phyloP scores from a whole-genome alignment of 1,140 invertebrate species.

The Luehdorfia chinensis region DNA sequence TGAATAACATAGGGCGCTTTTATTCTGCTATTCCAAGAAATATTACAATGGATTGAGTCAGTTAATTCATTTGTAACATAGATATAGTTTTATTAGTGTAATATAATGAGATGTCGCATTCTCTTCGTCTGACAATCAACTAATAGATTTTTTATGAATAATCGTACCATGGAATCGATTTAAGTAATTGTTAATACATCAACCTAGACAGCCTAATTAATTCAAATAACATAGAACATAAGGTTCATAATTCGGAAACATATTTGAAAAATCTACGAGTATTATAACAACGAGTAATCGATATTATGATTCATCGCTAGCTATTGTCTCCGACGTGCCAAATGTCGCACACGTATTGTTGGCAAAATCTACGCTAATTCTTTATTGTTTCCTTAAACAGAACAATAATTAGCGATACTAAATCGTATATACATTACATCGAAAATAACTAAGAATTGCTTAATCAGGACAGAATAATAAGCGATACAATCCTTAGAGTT shows the following conservation, averaged over 20 bases:
- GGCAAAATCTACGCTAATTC: conserved; percentile 6
- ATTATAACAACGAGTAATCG: not conserved
- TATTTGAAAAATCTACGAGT: conserved; percentile 2
- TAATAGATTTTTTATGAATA: conserved; percentile 51
- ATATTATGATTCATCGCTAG: conserved; percentile 11
- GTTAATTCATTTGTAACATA: conserved; percentile 52
- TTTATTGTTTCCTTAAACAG: conserved; percentile 8
- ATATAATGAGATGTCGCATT: conserved; percentile 57
- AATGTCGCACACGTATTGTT: conserved; percentile 4
- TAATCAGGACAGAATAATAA: not conserved
- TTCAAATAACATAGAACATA: not conserved
- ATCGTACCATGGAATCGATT: conserved; percentile 6
- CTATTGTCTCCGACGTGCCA: conserved; percentile 9
- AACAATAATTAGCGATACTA: not conserved
- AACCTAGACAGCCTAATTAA: not conserved
- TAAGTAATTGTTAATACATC: conserved; percentile 9
- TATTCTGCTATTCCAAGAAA: conserved; percentile 72
- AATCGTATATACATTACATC: not conserved
- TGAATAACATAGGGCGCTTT: conserved; percentile 69
- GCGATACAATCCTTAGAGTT: too few species aligned
- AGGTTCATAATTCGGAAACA: conserved; percentile 1
- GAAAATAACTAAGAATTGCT: not conserved
- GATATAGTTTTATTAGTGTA: conserved; percentile 50
- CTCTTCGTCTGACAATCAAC: conserved; percentile 40
- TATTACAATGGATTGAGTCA: conserved; percentile 69